A percentile compares a stretch with the other conserved stretches of the same genome.
Conservation (phyloP, 2,888 invertebrate species). For the Thera obeliscata region DNA sequence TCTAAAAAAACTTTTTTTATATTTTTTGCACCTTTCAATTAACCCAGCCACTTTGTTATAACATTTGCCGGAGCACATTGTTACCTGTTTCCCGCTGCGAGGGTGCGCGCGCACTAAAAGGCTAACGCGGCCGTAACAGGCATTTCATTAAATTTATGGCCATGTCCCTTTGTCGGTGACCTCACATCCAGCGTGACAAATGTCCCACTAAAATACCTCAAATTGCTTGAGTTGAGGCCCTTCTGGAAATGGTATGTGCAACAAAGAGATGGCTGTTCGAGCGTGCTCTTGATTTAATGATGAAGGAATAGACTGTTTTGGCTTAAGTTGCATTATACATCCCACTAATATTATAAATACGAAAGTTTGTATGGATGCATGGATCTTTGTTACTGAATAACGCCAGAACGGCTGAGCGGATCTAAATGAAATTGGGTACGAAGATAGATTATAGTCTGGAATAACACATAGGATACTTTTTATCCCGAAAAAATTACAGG, state of each 20-base stretch:
- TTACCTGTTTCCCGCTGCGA: constrained; percentile 54
- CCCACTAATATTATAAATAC: no score
- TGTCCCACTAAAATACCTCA: constrained; percentile 46
- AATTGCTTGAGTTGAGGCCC: constrained; percentile 37
- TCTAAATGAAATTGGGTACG: no score
- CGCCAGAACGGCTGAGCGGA: no score
- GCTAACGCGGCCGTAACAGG: constrained; percentile 47
- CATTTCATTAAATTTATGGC: constrained; percentile 71
- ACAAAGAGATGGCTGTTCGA: constrained; percentile 14
- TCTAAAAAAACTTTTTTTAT: not conserved
- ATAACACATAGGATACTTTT: no score
- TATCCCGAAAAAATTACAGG: no score
- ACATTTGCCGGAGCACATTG: constrained; percentile 5
- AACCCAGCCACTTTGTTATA: constrained; percentile 11
- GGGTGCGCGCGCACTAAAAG: constrained; percentile 42
- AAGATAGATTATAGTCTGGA: no score
- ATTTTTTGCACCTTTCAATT: constrained; percentile 9
- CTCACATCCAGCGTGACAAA: constrained; percentile 56
- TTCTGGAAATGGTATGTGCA: constrained; percentile 17
- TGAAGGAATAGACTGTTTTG: not conserved
- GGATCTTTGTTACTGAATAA: no score
- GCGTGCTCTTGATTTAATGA: constrained; percentile 1
- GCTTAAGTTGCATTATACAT: no score
- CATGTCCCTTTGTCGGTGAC: constrained; percentile 52
- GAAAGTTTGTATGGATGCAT: no score